Conservation (phyloP, 2,888 invertebrate genomes). For the Microctonus brassicae region DNA sequence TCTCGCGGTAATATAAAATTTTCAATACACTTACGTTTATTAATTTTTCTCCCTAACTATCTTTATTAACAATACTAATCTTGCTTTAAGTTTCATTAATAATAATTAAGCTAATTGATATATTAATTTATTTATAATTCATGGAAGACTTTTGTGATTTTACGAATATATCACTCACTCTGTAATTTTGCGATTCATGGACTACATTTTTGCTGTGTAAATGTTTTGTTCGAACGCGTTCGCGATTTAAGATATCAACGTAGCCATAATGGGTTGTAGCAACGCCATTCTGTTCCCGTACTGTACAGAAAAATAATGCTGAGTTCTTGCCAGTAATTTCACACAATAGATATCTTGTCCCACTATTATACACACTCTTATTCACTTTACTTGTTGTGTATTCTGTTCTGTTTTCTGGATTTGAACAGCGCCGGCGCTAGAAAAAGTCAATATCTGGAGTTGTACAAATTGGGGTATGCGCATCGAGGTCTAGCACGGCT, state of each 20-base stretch:
- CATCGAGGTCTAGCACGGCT: conserved; percentile 26
- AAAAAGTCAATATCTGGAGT: conserved; percentile 60
- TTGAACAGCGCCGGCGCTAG: conserved; percentile 63
- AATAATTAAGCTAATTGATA: not conserved
- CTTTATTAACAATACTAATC: no score
- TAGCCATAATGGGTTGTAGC: conserved; percentile 53
- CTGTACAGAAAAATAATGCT: conserved; percentile 53
- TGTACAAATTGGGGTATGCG: conserved; percentile 38
- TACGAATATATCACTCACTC: conserved; percentile 49
- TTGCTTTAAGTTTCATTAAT: not conserved
- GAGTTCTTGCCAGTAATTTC: conserved; percentile 20
- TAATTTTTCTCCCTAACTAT: no score
- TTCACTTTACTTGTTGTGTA: conserved; percentile 24
- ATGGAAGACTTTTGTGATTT: conserved; percentile 68
- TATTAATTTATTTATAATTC: conserved; percentile 42
- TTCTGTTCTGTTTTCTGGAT: conserved; percentile 5
- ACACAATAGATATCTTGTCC: conserved; percentile 31
- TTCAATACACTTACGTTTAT: not conserved
- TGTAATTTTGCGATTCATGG: conserved; percentile 53
- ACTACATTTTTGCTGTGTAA: conserved; percentile 36
- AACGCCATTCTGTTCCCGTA: conserved; percentile 64
- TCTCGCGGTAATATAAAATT: not conserved
- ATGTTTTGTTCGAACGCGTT: conserved; percentile 13
- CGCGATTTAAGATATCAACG: conserved; percentile 39
- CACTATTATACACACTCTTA: conserved; percentile 39